Evolutionary conservation across 2,113 vertebrate genomes (phyloP).

Genomic region (Conger conger): DNA sequence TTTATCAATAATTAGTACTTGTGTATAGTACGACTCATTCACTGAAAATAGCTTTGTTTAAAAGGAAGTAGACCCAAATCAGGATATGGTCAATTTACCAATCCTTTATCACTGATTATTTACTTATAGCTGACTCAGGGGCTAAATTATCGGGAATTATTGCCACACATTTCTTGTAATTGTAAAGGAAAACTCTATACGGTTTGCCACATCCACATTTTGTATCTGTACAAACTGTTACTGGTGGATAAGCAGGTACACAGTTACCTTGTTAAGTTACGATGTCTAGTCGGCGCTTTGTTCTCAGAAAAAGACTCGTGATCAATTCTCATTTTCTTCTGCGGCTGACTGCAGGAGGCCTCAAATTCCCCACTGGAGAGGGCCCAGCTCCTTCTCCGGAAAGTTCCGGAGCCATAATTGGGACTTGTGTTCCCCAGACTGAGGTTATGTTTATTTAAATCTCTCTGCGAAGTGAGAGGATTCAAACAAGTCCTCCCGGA

Average conservation of each 20-base stretch:
- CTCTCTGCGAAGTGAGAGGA: constrained; percentile 52
- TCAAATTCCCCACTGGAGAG: constrained; percentile 56
- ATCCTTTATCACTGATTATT: neutral
- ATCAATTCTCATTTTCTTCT: constrained; percentile 86
- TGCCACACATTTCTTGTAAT: neutral
- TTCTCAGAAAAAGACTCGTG: constrained; percentile 55
- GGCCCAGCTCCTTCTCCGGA: constrained; percentile 54
- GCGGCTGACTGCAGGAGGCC: constrained; percentile 68
- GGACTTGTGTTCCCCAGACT: constrained; percentile 61
- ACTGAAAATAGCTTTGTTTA: neutral
- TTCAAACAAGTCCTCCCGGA: constrained; percentile 51
- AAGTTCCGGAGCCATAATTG: constrained; percentile 66
- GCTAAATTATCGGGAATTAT: neutral
- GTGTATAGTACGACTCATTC: too few relatives aligned
- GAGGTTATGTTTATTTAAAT: constrained; percentile 54
- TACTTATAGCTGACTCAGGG: neutral
- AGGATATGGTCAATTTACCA: too few relatives aligned
- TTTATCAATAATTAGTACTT: too few relatives aligned
- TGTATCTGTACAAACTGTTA: constrained; percentile 54
- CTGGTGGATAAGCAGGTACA: constrained; percentile 52
- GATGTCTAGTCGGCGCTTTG: constrained; percentile 52
- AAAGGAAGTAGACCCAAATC: too few relatives aligned
- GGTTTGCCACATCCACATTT: constrained; percentile 47
- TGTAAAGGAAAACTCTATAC: constrained; percentile 18
- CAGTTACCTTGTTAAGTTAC: constrained; percentile 56